Base-by-base conservation (phyloP, 1,140 invertebrate genomes). In the Eumeta japonica region DNA sequence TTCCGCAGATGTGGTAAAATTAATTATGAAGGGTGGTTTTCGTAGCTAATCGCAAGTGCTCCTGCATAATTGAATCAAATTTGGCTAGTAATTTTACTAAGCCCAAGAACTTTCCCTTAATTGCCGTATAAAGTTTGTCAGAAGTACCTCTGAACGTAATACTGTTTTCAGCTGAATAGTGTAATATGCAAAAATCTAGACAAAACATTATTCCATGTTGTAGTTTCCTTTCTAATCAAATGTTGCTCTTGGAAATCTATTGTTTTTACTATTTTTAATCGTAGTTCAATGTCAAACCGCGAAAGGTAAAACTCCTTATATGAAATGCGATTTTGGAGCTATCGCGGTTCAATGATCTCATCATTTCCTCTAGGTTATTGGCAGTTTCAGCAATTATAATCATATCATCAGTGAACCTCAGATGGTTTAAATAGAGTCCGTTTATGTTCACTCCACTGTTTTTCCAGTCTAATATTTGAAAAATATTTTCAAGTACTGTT, bases 31-130 rank as follows among this genome's bases (percentile, higher is more conserved):
- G n/a, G n/a, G n/a, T n/a, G n/a, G n/a, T 39, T 35, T 43, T 48
- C 15, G 5, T 16, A 14, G 14, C 30, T 45, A 47, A 39, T 36
- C 32, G 24, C 32, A 46, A 43, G 36, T 50, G 43, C 37, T 43
- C 29, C 36, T 37, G 12, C 44, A 44, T 43, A 29, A n/a, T 13
- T 3, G 28, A 13, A 29, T 29, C 28, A 29, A 29, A 29, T 41
- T 41, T 39, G 12, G 17, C 43, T 45, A 45, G 32, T 40, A 48
- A 16, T 37, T 50, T 34, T 46, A 46, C 48, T 50, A 50, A 50
- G 16, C 39, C 35, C 39, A 43, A 41, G 14, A 50, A 46, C 31
- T 46, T 50, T 35, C 41, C 44, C 17, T 43, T 50, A n/a, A n/a
- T n/a, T n/a, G n/a, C n/a, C n/a, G n/a, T n/a, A n/a, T n/a, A n/a